Base-by-base conservation (phyloP, 2,888 invertebrate species). In the Cantharis rustica region DNA sequence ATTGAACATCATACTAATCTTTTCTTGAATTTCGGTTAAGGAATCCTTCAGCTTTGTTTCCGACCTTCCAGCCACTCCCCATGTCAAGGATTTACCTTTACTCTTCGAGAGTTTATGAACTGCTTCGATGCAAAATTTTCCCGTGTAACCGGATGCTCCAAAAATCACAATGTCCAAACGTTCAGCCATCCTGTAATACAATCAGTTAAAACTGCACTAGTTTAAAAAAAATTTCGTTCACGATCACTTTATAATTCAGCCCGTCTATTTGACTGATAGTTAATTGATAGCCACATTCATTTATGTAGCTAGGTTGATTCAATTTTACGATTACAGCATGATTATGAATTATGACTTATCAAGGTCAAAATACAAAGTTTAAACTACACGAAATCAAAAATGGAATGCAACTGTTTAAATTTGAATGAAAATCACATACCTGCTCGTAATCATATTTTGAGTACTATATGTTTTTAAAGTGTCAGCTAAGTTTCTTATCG, bases 61-160 rank as follows among this genome's bases (percentile, higher is more conserved):
- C 0, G 90, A 90, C n/a, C 99, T 91, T 0, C 98, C 99, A 47
- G 98, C 96, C 66, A 99, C 90, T 0, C 95, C 98, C 96, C 98
- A 98, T 68, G 92, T 93, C 16, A 97, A 85, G 68, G 88, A 83
- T 70, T 87, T 85, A 64, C 89, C 89, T 77, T 85, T 82, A 15
- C 88, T 87, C 68, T 90, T 90, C 2, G 89, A 86, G 10, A 90
- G 79, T 73, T 86, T 86, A 10, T 88, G 89, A 61, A 92, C 87
- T 84, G 95, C 93, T 80, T 91, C 90, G 0, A 96, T 94, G 0
- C 95, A 94, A 87, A 93, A 93, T 87, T 95, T 94, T 2, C 98
- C 99, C 0, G 98, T 98, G 88, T 94, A 98, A 17, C 98, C 95
- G 4, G 71, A 94, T 0, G 98, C 98, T 20, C 98, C 99, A 86